Evolutionary conservation across 2,888 invertebrate species (phyloP), one percentile per base, ranked within the genome.

Genomic region (Cephus rjabovi): DNA sequence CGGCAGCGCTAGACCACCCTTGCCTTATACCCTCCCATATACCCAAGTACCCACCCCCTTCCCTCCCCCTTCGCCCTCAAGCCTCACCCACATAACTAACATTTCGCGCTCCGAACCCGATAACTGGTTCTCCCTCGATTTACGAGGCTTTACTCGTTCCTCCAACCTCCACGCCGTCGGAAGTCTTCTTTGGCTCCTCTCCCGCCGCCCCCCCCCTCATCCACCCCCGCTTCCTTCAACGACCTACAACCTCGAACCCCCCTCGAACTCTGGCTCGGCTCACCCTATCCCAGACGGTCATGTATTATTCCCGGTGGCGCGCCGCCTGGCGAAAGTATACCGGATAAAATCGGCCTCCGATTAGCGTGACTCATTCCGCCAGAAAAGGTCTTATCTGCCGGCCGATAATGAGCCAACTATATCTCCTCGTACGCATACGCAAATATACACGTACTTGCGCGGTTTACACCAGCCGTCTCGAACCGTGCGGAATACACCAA

Each of bases 61-160:
- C 6, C 30, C 30, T 30, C 30, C 30, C 30, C 23, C 56, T 9
- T 23, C 6, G 79, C 75, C 79, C 77, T 76, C 81, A 80, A 80
- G 82, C 81, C 81, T 82, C 75, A 77, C 82, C 77, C 81, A 76
- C 81, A 83, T 81, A 85, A 86, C 87, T 87, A 87, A 86, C 88
- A 80, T 87, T 88, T 87, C 83, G 80, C 82, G 81, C 80, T 79
- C 81, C 80, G 80, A 79, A 81, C 77, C 80, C 85, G 83, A 85
- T 85, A 85, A 85, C 85, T 83, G 81, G 85, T 85, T 85, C 84
- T 75, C 81, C 81, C 78, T 82, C 84, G 84, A 85, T 85, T 85
- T 85, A 85, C 84, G 83, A 85, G 80, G 75, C 79, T 80, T 80
- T 81, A 77, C 71, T 79, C 77, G 79, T 79, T 79, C 83, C 78